Percentiles rank a stretch among this genome's conserved stretches.
Evolutionary conservation across 1,140 invertebrate species (phyloP).

Genomic region (Drosophila funebris): DNA sequence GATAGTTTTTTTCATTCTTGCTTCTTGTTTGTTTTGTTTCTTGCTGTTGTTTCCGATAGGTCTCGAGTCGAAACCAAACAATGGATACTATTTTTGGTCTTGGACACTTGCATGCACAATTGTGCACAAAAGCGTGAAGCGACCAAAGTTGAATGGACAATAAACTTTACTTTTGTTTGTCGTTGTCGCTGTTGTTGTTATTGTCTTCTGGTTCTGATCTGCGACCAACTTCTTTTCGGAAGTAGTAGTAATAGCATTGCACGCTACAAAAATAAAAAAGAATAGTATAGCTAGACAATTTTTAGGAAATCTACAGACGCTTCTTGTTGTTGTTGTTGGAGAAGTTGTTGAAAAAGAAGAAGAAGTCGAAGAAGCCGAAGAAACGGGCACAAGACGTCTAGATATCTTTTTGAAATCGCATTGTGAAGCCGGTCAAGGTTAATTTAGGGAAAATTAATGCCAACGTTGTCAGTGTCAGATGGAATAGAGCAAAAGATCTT

Average conservation of each 20-base stretch:
- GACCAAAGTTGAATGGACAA: slow-evolving; percentile 60
- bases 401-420: slow-evolving; percentile 37
- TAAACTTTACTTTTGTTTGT: slow-evolving; percentile 52
- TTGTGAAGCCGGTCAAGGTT: slow-evolving; percentile 79
- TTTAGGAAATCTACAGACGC: slow-evolving; percentile 51
- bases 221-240: slow-evolving; percentile 68
- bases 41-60: slow-evolving; percentile 28
- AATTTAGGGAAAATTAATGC: slow-evolving; percentile 72
- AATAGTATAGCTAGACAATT: slow-evolving; percentile 54
- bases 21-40: slow-evolving; percentile 12
- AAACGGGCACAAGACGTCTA: slow-evolving; percentile 64
- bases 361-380: slow-evolving; percentile 13
- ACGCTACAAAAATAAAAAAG: neutral
- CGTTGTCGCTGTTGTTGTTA: neutral
- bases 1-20: slow-evolving; percentile 3
- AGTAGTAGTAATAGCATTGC: slow-evolving; percentile 32
- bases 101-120: slow-evolving; percentile 77
- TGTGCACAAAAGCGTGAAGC: slow-evolving; percentile 78
- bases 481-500: slow-evolving; percentile 49
- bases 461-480: slow-evolving; percentile 37
- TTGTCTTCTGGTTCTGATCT: slow-evolving; percentile 44
- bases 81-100: slow-evolving; percentile 73
- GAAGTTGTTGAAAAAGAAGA: neutral
- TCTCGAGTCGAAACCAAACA: slow-evolving; percentile 36
- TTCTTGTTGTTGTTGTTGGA: slow-evolving; percentile 30